phyloP scores from a whole-genome alignment of 1,140 invertebrate species.

The Chrysomallon squamiferum region DNA sequence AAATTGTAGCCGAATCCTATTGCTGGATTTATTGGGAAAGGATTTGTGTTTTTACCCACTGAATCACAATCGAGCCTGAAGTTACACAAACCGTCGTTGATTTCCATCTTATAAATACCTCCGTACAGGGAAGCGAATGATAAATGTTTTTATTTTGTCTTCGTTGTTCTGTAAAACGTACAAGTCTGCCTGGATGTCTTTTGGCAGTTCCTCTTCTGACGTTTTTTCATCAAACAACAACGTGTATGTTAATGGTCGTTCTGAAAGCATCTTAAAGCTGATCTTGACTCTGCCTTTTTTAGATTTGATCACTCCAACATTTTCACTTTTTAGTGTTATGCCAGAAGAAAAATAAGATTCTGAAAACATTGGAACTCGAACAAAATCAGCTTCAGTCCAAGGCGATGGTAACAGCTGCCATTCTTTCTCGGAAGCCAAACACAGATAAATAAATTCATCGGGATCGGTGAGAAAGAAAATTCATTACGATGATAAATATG shows the following conservation, averaged over 20 bases:
- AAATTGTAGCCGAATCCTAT: neutral
- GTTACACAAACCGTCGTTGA: slow-evolving; percentile 5
- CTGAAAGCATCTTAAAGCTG: neutral
- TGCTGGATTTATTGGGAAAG: neutral
- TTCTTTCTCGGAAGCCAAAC: slow-evolving; percentile 25
- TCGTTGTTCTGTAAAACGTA: slow-evolving; percentile 16
- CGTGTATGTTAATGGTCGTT: slow-evolving; percentile 10
- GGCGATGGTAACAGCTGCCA: slow-evolving; percentile 44
- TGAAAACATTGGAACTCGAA: slow-evolving; percentile 22
- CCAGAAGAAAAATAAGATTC: slow-evolving; percentile 23
- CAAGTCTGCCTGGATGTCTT: neutral
- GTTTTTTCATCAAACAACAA: slow-evolving; percentile 11
- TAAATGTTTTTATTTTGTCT: slow-evolving; percentile 10
- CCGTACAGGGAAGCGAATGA: slow-evolving; percentile 15
- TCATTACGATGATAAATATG: slow-evolving; percentile 26
- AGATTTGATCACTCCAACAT: slow-evolving; percentile 8
- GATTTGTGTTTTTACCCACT: neutral
- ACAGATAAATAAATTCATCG: slow-evolving; percentile 37
- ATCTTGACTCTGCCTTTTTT: neutral
- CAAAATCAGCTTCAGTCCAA: slow-evolving; percentile 28
- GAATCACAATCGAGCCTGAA: slow-evolving; percentile 10
- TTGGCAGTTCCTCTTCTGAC: slow-evolving; percentile 6
- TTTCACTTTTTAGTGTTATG: slow-evolving; percentile 8
- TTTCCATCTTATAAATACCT: slow-evolving; percentile 19
- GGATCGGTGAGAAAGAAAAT: slow-evolving; percentile 51